Base-by-base conservation (phyloP, 2,113 vertebrate genomes). In the Oryzias javanicus region DNA sequence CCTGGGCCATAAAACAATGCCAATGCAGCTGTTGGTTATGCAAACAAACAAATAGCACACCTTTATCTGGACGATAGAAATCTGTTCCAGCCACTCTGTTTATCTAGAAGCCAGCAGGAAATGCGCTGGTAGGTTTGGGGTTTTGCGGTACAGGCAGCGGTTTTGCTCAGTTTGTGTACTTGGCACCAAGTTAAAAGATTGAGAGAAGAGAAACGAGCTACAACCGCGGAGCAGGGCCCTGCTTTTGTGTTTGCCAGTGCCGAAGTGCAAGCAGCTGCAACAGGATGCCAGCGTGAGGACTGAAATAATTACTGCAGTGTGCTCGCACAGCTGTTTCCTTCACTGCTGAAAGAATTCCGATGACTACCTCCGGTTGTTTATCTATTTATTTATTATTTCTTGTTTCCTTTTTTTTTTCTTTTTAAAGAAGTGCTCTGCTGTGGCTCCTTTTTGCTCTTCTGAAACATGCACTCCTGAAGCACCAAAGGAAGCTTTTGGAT, bases 231-330 rank as follows among this genome's bases (percentile, higher is more conserved):
- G 42, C 52, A 16, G 24, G 51, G 55, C 64, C 24, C 14, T 22
- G 48, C 55, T 67, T 65, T 67, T 67, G 78, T 79, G 75, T 81
- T 72, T 80, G 68, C 65, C 77, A 72, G 65, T 60, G 70, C 63
- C 80, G 75, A 71, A 79, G 69, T 72, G 82, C 81, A 64, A 85
- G 80, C 88, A 89, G 85, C 88, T 90, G 86, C 63, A 73, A 64
- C 71, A 70, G 55, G 78, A 81, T 72, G 76, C 72, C 82, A 81
- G 73, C 64, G 53, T 46, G 64, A 80, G 64, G 55, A 78, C 78
- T 80, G 72, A 80, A 83, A 79, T 82, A 83, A 88, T 89, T 72
- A 72, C 78, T 65, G 74, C 82, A 77, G 63, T 42, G 67, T 82
- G 82, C 64, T 45, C 53, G 67, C 66, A 58, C 59, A 90, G 82